Conservation (phyloP, 2,113 vertebrate genomes). For the Dromas ardeola region DNA sequence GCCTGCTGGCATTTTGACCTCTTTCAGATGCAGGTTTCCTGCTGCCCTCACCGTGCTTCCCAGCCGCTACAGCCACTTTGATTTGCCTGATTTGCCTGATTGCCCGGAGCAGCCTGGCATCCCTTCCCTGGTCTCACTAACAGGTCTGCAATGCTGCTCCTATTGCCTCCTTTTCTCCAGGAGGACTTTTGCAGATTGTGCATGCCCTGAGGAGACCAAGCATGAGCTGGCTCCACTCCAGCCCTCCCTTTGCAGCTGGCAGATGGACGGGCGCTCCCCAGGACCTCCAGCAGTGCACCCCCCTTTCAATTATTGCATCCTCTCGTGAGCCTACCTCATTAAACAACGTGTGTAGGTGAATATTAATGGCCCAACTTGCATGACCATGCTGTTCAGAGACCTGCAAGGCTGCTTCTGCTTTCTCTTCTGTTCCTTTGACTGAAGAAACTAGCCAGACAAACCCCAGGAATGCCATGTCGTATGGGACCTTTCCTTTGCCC, state of each 20-base stretch:
- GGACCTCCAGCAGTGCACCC: background rate
- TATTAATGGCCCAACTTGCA: background rate
- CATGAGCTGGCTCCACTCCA: background rate
- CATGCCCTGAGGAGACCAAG: background rate
- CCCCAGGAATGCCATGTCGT: fast-evolving
- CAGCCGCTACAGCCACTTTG: background rate
- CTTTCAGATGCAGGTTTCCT: background rate
- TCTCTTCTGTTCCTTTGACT: background rate
- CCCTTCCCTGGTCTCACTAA: background rate
- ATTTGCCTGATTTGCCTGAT: background rate
- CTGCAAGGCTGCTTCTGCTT: background rate
- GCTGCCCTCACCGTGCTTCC: background rate
- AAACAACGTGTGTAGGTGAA: background rate
- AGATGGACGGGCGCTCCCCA: fast-evolving
- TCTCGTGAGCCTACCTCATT: background rate
- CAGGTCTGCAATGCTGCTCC: background rate
- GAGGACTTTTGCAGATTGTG: background rate
- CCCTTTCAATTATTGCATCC: background rate
- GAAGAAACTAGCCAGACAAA: background rate
- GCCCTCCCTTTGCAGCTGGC: background rate
- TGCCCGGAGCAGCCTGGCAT: background rate
- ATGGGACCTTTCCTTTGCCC: background rate
- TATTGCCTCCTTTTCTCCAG: background rate
- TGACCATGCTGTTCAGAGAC: background rate
- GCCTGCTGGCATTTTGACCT: background rate